phyloP scores from a whole-genome alignment of 2,113 vertebrate species.

The Eublepharis macularius region DNA sequence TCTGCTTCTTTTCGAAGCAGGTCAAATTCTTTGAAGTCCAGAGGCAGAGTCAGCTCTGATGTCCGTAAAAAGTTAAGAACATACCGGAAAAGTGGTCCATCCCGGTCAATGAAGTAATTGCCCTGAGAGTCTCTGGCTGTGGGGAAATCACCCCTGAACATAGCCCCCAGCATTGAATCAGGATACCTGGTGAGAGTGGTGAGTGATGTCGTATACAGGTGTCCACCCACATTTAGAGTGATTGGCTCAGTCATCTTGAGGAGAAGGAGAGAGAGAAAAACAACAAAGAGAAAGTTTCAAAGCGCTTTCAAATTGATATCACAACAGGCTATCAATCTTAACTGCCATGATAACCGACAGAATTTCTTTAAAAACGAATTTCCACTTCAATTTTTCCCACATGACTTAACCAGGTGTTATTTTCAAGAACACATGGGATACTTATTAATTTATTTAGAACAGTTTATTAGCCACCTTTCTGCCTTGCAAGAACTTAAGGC shows the following conservation, averaged over 20 bases:
- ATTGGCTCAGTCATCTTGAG: constrained; percentile 89
- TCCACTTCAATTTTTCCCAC: background rate
- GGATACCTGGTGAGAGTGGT: constrained; percentile 85
- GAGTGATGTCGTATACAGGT: constrained; percentile 87
- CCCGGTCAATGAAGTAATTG: constrained; percentile 89
- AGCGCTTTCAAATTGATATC: constrained; percentile 53
- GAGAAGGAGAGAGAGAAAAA: constrained; percentile 6
- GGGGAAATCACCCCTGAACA: constrained; percentile 88
- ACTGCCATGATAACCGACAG: background rate
- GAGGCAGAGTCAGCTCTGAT: constrained; percentile 84
- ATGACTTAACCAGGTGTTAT: background rate
- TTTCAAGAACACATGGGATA: constrained; percentile 27
- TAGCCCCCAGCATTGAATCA: constrained; percentile 88
- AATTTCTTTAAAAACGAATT: background rate
- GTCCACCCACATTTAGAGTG: constrained; percentile 88
- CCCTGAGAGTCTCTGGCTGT: constrained; percentile 85
- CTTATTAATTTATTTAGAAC: no score
- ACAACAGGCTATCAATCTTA: constrained; percentile 8
- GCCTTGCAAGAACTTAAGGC: no score
- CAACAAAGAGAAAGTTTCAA: constrained; percentile 43
- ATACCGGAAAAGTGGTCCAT: constrained; percentile 87
- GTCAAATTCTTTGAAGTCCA: constrained; percentile 88
- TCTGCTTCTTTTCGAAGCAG: constrained; percentile 87
- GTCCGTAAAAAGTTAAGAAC: constrained; percentile 88
- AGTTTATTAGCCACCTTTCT: no score